A percentile compares a stretch with the other conserved stretches of the same genome.
Conservation (phyloP, 1,140 invertebrate species). For the Melanaphis sacchari region DNA sequence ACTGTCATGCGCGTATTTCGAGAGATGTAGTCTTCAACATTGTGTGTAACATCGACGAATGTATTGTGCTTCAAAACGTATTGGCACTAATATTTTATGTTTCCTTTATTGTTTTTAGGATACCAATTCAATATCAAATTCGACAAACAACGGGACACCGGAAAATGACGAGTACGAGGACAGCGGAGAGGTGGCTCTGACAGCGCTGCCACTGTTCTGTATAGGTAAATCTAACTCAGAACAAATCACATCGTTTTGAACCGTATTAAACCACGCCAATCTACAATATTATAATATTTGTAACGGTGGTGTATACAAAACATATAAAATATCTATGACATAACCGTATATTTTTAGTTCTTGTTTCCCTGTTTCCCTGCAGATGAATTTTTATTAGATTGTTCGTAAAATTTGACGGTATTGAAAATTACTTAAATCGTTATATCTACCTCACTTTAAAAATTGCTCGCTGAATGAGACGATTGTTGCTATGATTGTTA, state of each 20-base stretch:
- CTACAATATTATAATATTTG: neutral
- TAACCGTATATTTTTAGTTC: no score
- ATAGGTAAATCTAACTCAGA: slow-evolving; percentile 23
- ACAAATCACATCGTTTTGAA: neutral
- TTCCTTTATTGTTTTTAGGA: slow-evolving; percentile 39
- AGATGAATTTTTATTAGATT: neutral
- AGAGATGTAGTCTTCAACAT: neutral
- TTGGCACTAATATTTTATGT: neutral
- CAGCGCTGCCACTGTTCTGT: slow-evolving; percentile 36
- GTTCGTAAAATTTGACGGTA: neutral
- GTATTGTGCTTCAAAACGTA: neutral
- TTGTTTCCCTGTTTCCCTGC: no score
- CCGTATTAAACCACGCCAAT: neutral
- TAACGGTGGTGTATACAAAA: neutral
- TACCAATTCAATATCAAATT: slow-evolving; percentile 19
- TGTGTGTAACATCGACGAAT: neutral
- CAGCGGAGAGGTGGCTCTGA: slow-evolving; percentile 18
- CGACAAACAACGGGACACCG: slow-evolving; percentile 36
- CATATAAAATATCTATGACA: no score
- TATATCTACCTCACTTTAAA: neutral
- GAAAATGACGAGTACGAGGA: slow-evolving; percentile 49
- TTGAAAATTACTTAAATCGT: neutral
- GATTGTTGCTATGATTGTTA: neutral
- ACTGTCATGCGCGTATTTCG: neutral
- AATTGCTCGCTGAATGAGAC: neutral